Evolutionary conservation across 2,113 vertebrate genomes (phyloP).

Genomic region (Acrocephalus arundinaceus): DNA sequence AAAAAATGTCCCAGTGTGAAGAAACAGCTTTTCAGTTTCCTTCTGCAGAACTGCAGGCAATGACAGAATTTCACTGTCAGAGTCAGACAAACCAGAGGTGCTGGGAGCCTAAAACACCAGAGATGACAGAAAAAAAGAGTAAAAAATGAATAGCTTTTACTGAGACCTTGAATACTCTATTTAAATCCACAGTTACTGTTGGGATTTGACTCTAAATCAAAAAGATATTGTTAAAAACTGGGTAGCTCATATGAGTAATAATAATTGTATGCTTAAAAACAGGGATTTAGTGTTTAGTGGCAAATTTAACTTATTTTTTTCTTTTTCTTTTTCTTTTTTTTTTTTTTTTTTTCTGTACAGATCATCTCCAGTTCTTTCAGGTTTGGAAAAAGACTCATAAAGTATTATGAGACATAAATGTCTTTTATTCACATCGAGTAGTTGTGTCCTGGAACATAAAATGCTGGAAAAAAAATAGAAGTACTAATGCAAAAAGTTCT

Average conservation of each 20-base stretch:
- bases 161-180: not conserved
- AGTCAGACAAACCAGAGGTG: not conserved
- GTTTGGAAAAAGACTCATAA: not conserved
- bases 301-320: not conserved
- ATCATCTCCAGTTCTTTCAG: not conserved
- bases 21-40: not conserved
- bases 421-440: not conserved
- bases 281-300: not conserved
- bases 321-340: not conserved
- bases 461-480: not conserved
- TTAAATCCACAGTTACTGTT: not conserved
- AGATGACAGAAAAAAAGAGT: not conserved
- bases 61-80: not conserved
- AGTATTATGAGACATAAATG: not conserved
- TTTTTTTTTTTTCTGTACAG: not conserved
- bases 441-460: not conserved
- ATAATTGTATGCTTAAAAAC: not conserved
- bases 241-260: not conserved
- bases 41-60: not conserved
- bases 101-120: not conserved
- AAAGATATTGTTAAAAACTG: not conserved
- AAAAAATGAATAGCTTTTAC: not conserved
- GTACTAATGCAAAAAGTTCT: not conserved
- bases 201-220: not conserved
- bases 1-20: not conserved